Base-by-base conservation (phyloP, 2,797 vertebrate genomes). In the Pterois miles region DNA sequence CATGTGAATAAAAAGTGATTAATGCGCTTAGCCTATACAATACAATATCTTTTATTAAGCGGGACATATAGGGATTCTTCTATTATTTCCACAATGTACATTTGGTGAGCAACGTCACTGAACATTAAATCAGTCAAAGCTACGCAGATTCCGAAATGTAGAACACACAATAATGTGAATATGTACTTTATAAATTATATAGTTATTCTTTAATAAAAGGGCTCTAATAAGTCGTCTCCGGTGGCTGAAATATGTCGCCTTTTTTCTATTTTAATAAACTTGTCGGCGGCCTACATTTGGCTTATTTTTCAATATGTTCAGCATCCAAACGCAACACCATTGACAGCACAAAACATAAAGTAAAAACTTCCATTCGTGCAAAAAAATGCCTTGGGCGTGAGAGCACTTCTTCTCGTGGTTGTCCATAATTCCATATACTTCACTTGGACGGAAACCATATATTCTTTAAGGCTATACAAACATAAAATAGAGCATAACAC, bases 381-480 rank as follows among this genome's bases (percentile, higher is more conserved):
- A 97, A 98, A 97, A 92, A 89, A 88, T 95, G 96, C 96, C 96
- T 96, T 95, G 96, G 93, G 89, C 90, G 93, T 95, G 96, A 97
- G 97, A 98, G 96, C 96, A 96, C 96, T 97, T 97, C 96, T 97
- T 97, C 94, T 96, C 94, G 18, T 91, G 94, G 95, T 94, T 93
- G 94, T 97, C 95, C 95, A 95, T 94, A 95, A 95, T 92, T 91
- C 92, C 95, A 95, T 91, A 95, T 84, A 96, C 93, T 96, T 95
- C 93, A 96, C 95, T 94, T 94, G 95, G 95, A 96, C 93, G 89
- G 91, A 96, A 96, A 96, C 93, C 93, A 90, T 94, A 95, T 89
- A 92, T 94, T 87, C 90, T 95, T 95, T 97, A 97, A 98, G 97
- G 96, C 97, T 97, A 96, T 95, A 97, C 96, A 97, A 96, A 99